phyloP scores from a whole-genome alignment of 1,140 invertebrate species.

The Battus philenor region DNA sequence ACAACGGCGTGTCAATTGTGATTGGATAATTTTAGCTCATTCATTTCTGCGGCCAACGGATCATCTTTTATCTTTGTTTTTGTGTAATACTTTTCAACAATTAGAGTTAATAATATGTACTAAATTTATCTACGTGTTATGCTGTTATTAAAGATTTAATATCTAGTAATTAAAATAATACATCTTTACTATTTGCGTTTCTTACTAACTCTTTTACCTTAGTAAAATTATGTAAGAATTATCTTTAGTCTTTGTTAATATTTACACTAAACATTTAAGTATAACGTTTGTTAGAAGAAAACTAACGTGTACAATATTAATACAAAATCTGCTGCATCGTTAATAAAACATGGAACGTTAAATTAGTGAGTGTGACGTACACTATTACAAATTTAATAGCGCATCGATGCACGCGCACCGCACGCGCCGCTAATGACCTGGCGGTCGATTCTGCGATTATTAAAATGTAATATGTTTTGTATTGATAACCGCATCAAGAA shows the following conservation, averaged over 20 bases:
- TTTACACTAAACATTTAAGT: too few species aligned
- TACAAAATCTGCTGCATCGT: not conserved
- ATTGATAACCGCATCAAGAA: too few species aligned
- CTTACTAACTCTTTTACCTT: too few species aligned
- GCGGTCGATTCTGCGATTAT: constrained; percentile 37
- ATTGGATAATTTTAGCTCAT: constrained; percentile 47
- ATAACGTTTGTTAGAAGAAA: too few species aligned
- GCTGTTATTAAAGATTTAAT: too few species aligned
- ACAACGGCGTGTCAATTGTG: constrained; percentile 46
- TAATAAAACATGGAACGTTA: too few species aligned
- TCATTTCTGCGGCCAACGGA: constrained; percentile 19
- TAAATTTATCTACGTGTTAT: too few species aligned
- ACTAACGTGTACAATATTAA: not conserved
- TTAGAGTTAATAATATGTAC: too few species aligned
- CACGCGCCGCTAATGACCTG: constrained; percentile 60
- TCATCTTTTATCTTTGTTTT: constrained; percentile 32
- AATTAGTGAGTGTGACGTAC: constrained; percentile 34
- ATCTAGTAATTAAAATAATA: too few species aligned
- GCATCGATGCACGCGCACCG: constrained; percentile 50
- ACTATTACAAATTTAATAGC: constrained; percentile 56
- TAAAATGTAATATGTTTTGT: constrained; percentile 1
- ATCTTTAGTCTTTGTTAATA: too few species aligned
- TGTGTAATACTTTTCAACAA: constrained; percentile 26
- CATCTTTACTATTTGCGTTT: too few species aligned
- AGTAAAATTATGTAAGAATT: too few species aligned